Base-by-base conservation (phyloP, 2,888 invertebrate species). In the Mythimna vitellina region DNA sequence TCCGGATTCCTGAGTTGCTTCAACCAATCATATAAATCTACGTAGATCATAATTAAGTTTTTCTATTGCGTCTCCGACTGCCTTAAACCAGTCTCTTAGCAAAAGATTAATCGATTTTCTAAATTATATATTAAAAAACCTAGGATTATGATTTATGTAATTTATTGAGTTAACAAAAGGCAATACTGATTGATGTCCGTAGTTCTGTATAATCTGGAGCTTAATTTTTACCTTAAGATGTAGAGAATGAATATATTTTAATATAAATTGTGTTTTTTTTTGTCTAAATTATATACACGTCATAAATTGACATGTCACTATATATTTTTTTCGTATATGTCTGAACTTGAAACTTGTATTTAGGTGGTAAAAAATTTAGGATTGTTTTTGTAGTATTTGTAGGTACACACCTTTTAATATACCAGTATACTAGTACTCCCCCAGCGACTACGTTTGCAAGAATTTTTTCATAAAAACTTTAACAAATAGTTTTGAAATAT, bases 321-420 rank as follows among this genome's bases (percentile, higher is more conserved):
- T 29, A 25, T 46, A 60, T 73, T 69, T 58, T 77, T 46, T 73
- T 42, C 3, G 17, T 12, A 57, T 5, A 2, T 9, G 20, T 22
- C 7, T 53, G 9, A 22, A 58, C 49, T 76, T 46, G 51, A 58
- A 77, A 77, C 70, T 60, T 29, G 46, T 69, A 77, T 70, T 51
- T 35, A 58, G 35, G 8, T 46, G 14, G 42, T 32, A 69, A 73
- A 70, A 76, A 73, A n/a, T 0, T n/a, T 8, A 42, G 12, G 57
- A 77, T 51, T 73, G 17, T n/a, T 42, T 38, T 67, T 42, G 22
- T 49, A 35, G 12, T n/a, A n/a, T n/a, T n/a, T n/a, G 4, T 25
- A 1, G 2, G 10, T 5, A 35, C 35, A 7, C 9, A 32, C 4
- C 9, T 60, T 20, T 22, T 46, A 42, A 8, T 42, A 3, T 42